phyloP scores from a whole-genome alignment of 2,113 vertebrate genomes.

The Carlito syrichta region DNA sequence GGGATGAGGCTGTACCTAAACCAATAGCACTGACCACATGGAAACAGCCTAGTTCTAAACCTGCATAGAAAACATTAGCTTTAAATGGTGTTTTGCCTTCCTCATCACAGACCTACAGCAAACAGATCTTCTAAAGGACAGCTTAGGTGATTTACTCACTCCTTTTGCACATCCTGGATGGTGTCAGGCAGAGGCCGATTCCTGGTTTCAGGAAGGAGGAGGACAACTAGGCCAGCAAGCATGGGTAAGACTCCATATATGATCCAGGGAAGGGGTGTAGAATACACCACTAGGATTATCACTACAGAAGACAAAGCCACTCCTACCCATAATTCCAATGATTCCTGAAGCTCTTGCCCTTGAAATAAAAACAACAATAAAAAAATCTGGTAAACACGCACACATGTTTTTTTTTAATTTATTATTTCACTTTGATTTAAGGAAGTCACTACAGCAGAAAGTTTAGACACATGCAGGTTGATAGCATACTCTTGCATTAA shows the following conservation, averaged over 20 bases:
- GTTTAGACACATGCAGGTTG: not conserved
- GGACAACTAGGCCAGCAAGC: constrained; percentile 72
- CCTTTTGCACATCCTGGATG: constrained; percentile 81
- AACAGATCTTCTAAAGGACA: not conserved
- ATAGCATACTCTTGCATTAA: not conserved
- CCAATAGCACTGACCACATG: not conserved
- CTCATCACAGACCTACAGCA: not conserved
- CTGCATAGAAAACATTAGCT: not conserved
- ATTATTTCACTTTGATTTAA: not conserved
- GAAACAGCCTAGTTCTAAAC: not conserved
- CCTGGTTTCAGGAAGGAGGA: constrained; percentile 84
- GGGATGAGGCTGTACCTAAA: no score
- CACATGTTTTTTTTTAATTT: not conserved
- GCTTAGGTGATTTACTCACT: constrained; percentile 44
- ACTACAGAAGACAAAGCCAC: constrained; percentile 81
- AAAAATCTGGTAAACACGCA: not conserved
- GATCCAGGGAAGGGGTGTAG: constrained; percentile 72
- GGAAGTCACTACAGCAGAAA: no score
- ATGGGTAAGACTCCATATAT: constrained; percentile 78
- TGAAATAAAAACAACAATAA: not conserved
- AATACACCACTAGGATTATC: constrained; percentile 74
- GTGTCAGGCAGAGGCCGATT: constrained; percentile 82
- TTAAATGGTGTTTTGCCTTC: not conserved
- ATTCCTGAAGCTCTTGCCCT: constrained; percentile 83
- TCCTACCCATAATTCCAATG: constrained; percentile 79